Evolutionary conservation across 1,140 invertebrate species (phyloP).

Genomic region (Pantala flavescens): DNA sequence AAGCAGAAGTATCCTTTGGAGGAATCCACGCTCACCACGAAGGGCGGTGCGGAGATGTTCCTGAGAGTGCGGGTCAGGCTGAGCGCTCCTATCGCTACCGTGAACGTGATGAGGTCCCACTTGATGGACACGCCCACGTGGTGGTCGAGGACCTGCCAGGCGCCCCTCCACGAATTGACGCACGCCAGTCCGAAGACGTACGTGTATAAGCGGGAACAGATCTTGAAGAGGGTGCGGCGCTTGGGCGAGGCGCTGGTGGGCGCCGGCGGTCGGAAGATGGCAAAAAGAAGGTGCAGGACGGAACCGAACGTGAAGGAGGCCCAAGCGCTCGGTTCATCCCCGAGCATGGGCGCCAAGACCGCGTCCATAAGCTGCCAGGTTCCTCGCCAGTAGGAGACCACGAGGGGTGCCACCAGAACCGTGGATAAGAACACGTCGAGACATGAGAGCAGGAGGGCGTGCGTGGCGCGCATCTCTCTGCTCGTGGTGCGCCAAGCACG

Average conservation of each 20-base stretch:
- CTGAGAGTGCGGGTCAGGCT: background rate
- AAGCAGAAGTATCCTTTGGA: background rate
- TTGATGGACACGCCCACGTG: background rate
- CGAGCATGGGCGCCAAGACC: constrained; percentile 46
- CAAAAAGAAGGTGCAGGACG: background rate
- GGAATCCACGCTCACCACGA: background rate
- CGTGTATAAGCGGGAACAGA: background rate
- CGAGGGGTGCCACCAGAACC: constrained; percentile 59
- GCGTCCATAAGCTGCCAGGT: constrained; percentile 69
- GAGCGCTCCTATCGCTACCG: background rate
- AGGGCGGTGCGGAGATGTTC: background rate
- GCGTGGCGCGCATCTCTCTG: background rate
- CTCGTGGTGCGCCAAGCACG: background rate
- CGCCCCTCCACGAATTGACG: background rate
- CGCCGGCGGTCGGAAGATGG: background rate
- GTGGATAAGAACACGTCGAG: constrained; percentile 61
- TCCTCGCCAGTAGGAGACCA: constrained; percentile 75
- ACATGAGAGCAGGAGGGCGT: background rate
- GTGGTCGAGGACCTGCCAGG: background rate
- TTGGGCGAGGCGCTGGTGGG: background rate
- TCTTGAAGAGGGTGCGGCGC: background rate
- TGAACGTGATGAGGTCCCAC: background rate
- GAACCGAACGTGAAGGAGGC: background rate
- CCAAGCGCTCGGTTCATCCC: background rate
- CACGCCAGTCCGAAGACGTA: background rate